Evolutionary conservation across 2,888 invertebrate species (phyloP), one percentile per base, ranked within the genome.

Genomic region (Atherix ibis): DNA sequence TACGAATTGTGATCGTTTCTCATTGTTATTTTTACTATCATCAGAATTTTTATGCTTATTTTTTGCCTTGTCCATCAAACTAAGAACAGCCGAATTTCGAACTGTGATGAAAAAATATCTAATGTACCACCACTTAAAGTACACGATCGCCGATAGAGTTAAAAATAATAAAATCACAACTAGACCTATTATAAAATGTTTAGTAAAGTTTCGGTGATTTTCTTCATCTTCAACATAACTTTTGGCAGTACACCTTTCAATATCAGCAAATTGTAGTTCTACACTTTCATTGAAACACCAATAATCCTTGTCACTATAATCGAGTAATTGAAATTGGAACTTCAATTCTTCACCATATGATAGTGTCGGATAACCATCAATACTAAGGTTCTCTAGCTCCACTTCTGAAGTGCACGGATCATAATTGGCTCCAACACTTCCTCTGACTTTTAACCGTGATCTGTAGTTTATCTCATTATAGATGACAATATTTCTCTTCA

Each of bases 21-120:
- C n/a, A 57, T 59, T 2, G 49, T 51, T 40, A 18, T 15, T 29
- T n/a, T n/a, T n/a, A n/a, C n/a, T n/a, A n/a, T n/a, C n/a, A 48
- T 36, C 33, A 8, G 22, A 22, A 34, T 35, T 38, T n/a, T n/a
- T n/a, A 12, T 36, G 38, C 10, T 40, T 34, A 10, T 37, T 36
- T 2, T 50, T 49, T 6, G 65, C 60, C 27, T 67, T 65, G n/a
- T 63, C 62, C 6, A 71, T 65, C 35, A 68, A 50, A 17, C 70
- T 67, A 34, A 73, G 38, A 40, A 67, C 52, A 0, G 72, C 65
- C 0, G 70, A 68, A 38, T 73, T 71, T 46, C 68, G 71, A 14
- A 73, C 46, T 0, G 66, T 66, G 6, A 72, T 66, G 27, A 62
- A 64, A 42, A 67, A 73, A 46, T 74, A 72, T 43, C 65, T 65